Base-by-base conservation (phyloP, 2,888 invertebrate genomes). In the Chymomyza caudatula region DNA sequence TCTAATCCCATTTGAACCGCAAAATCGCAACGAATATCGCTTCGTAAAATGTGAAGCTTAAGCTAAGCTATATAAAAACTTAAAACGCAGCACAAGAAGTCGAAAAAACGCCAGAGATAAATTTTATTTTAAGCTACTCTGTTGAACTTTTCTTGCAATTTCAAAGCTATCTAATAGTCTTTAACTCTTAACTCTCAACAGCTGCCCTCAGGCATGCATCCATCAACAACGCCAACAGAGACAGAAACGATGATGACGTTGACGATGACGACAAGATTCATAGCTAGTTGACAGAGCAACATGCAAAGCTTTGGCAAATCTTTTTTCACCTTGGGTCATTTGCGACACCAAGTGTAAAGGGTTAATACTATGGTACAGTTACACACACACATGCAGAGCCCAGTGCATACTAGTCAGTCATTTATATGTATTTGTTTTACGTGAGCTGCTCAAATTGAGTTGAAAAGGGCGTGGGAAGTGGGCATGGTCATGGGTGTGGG, bases 241-340 rank as follows among this genome's bases (percentile, higher is more conserved):
- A 61, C 52, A 52, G 42, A 11, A 11, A 37, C 29, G 8, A 37
- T 37, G 29, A 37, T 37, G 29, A 37, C 8, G 29, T 37, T 37
- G 29, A 37, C 29, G 29, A 37, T 37, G 29, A 15, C n/a, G 47
- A 47, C 47, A 59, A 29, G 11, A 42, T 57, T 19, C 44, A 22
- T 23, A 43, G 57, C 20, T 43, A 57, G 15, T 42, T 56, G 19
- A 42, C 13, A 42, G 56, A 20, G 29, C 2, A 17, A 29, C 53
- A 68, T 77, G 76, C 64, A 74, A 63, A 71, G 80, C 67, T 68
- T 65, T 56, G 60, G 72, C 67, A 82, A 71, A 85, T 79, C 75
- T 85, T 73, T 66, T 83, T 77, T 72, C 77, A 72, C 86, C 86
- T 81, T 65, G 63, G 84, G 86, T 85, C 85, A 81, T 75, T 85